Conservation (phyloP, 1,140 invertebrate species). For the Sesamia nonagrioides region DNA sequence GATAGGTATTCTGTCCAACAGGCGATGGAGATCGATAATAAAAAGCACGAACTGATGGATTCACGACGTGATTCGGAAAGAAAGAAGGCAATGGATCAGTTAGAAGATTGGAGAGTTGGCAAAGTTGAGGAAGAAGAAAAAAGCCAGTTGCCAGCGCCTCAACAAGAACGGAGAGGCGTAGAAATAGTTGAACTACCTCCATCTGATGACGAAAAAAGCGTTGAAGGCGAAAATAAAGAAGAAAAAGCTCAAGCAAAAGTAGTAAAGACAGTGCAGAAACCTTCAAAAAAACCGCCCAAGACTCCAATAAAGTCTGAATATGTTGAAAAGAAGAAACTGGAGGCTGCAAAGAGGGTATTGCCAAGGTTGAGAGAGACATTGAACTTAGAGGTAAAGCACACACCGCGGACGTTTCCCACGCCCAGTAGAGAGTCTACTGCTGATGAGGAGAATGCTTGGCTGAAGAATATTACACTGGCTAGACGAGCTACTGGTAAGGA, state of each 20-base stretch:
- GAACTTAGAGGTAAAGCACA: conserved; percentile 91
- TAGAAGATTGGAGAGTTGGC: conserved; percentile 89
- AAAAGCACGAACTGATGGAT: conserved; percentile 88
- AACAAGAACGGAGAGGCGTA: conserved; percentile 47
- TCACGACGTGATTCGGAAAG: conserved; percentile 87
- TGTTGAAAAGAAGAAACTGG: conserved; percentile 76
- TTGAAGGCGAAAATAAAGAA: neutral
- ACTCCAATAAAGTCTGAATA: conserved; percentile 74
- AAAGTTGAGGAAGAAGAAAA: neutral
- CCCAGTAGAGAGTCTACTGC: conserved; percentile 93
- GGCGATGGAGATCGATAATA: conserved; percentile 89
- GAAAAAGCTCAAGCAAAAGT: conserved; percentile 31
- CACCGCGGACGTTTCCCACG: conserved; percentile 93
- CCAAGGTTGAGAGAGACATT: conserved; percentile 89
- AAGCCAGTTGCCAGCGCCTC: neutral
- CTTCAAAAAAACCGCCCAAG: conserved; percentile 58
- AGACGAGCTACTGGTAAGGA: conserved; percentile 89
- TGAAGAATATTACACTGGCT: conserved; percentile 93
- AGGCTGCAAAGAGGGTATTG: conserved; percentile 74
- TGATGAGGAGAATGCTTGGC: conserved; percentile 93
- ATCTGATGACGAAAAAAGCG: conserved; percentile 58
- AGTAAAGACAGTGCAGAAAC: conserved; percentile 42
- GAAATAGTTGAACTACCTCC: conserved; percentile 68
- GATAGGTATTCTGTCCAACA: conserved; percentile 88
- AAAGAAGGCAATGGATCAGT: conserved; percentile 89